Conservation (phyloP, 1,140 invertebrate species). For the Meloidogyne exigua region DNA sequence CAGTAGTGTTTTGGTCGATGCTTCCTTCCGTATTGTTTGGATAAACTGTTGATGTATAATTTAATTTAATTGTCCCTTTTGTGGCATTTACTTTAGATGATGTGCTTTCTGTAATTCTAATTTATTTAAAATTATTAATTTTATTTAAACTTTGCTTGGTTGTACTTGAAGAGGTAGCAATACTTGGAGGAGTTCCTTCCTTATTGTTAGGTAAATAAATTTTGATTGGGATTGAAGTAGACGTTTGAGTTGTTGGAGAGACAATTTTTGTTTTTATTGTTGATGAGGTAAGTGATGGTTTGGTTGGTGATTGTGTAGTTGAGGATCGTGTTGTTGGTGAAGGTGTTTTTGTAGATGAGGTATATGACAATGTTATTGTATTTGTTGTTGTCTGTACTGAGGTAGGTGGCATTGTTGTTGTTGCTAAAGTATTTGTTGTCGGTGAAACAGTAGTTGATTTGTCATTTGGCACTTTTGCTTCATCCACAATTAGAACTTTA, state of each 20-base stretch:
- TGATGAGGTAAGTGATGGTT: not conserved
- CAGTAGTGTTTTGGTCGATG: too few relatives aligned
- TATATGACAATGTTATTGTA: not conserved
- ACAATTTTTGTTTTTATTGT: constrained; percentile 18
- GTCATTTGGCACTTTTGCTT: not conserved
- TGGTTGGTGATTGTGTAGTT: constrained; percentile 18
- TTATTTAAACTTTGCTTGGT: too few relatives aligned
- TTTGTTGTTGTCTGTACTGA: not conserved
- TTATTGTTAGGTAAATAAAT: not conserved
- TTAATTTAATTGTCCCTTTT: too few relatives aligned
- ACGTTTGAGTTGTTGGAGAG: not conserved
- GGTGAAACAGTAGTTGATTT: not conserved
- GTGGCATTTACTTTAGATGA: too few relatives aligned
- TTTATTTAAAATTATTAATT: too few relatives aligned
- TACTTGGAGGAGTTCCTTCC: not conserved
- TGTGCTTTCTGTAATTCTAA: too few relatives aligned
- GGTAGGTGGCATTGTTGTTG: not conserved
- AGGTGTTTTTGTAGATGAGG: not conserved
- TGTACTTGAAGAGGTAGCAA: too few relatives aligned
- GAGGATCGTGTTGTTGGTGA: constrained; percentile 5
- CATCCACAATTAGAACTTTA: too few relatives aligned
- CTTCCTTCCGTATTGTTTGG: too few relatives aligned
- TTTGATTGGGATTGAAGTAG: not conserved
- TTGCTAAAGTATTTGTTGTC: constrained; percentile 12
- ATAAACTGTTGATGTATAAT: too few relatives aligned